Conservation (phyloP, 2,113 vertebrate species). For the Pao palembangensis region DNA sequence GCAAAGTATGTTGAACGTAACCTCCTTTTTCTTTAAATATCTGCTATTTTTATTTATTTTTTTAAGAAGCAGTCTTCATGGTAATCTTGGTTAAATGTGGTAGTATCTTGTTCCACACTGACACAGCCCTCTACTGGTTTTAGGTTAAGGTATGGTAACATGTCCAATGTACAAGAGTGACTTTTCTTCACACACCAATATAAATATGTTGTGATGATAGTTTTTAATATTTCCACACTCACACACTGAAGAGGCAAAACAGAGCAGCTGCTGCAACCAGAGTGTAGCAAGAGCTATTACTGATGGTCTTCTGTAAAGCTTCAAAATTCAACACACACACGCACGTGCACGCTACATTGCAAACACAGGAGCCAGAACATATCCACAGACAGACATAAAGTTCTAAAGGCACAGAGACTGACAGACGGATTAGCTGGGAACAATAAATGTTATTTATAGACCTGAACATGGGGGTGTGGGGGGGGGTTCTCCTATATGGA, state of each 20-base stretch:
- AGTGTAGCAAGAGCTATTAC: conserved; percentile 25
- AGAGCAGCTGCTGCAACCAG: conserved; percentile 19
- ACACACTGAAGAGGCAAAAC: background rate
- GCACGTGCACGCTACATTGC: background rate
- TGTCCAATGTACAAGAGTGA: background rate
- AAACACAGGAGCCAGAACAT: background rate
- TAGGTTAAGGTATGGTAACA: background rate
- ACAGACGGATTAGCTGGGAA: background rate
- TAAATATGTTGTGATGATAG: background rate
- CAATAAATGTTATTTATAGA: background rate
- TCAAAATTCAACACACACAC: conserved; percentile 12
- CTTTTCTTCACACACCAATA: background rate
- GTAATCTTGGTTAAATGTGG: no score
- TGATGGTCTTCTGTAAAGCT: conserved; percentile 33
- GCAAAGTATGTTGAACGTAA: no score
- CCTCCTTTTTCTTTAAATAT: no score
- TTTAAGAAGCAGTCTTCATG: no score
- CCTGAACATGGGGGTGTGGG: background rate
- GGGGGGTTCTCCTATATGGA: no score
- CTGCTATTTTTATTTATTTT: no score
- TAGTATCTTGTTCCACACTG: background rate
- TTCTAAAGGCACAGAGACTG: background rate
- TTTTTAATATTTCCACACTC: background rate
- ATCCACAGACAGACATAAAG: background rate
- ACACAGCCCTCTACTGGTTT: background rate